Percentiles rank a stretch among this genome's conserved stretches.
Conservation (phyloP, 1,140 invertebrate genomes). For the Zaprionus taronus region DNA sequence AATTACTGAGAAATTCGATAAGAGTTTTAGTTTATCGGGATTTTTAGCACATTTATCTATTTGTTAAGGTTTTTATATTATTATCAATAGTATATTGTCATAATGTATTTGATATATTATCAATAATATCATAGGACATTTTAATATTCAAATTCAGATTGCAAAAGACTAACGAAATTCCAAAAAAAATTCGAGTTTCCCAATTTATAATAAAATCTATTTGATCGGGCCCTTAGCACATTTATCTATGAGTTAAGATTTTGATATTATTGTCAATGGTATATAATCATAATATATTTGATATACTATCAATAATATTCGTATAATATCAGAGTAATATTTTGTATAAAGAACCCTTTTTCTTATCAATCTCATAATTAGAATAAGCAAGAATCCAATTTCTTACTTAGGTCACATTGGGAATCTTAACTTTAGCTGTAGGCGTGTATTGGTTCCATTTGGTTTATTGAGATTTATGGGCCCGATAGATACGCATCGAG, state of each 20-base stretch:
- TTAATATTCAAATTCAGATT: not conserved
- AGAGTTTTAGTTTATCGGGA: no score
- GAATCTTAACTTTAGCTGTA: slow-evolving; percentile 16
- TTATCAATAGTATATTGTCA: no score
- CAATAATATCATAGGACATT: no score
- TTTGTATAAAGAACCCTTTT: not conserved
- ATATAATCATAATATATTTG: not conserved
- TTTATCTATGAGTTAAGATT: not conserved
- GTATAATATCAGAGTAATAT: not conserved
- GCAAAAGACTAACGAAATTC: not conserved
- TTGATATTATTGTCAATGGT: not conserved
- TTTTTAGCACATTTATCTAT: no score
- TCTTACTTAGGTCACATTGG: slow-evolving; percentile 27
- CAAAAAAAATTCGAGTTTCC: not conserved
- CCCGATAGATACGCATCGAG: slow-evolving; percentile 34
- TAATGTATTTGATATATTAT: no score
- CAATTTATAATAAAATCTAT: not conserved
- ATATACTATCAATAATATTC: not conserved
- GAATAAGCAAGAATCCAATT: not conserved
- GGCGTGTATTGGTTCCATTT: not conserved
- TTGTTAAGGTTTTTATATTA: no score
- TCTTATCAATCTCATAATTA: not conserved
- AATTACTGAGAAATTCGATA: no score
- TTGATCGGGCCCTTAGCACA: not conserved
- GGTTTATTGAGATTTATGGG: slow-evolving; percentile 69